Evolutionary conservation across 2,113 vertebrate species (phyloP).

Genomic region (Silurus meridionalis): DNA sequence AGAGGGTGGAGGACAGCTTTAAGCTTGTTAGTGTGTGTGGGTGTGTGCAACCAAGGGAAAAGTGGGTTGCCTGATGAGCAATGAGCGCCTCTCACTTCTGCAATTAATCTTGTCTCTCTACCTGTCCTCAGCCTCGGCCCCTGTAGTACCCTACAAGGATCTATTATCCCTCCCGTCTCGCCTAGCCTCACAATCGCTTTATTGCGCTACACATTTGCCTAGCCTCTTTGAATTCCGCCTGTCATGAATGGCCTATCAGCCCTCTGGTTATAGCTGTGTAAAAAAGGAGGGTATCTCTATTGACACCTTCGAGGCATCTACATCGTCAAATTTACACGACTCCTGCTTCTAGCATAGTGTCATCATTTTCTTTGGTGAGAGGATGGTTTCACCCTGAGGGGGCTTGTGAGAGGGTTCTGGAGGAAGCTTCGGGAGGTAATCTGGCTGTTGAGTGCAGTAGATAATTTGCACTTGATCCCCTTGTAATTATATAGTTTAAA

Average conservation of each 20-base stretch:
- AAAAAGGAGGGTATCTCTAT: conserved; percentile 93
- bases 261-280: conserved; percentile 74
- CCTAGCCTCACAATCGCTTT: conserved; percentile 93
- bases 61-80: conserved; percentile 84
- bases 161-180: conserved; percentile 97
- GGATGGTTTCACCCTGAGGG: conserved; percentile 37
- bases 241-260: conserved; percentile 94
- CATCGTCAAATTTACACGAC: conserved; percentile 84
- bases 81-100: conserved; percentile 89
- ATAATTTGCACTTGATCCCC: conserved; percentile 89
- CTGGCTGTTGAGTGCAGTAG: conserved; percentile 81
- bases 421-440: conserved; percentile 75
- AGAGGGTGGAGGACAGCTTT: background rate
- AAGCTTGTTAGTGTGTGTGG: conserved; percentile 44
- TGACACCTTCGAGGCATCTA: conserved; percentile 92
- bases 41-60: conserved; percentile 56
- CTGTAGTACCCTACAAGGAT: conserved; percentile 85
- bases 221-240: conserved; percentile 93
- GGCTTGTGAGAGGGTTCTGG: conserved; percentile 60
- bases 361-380: background rate
- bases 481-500: conserved; percentile 90
- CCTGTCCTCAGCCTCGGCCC: conserved; percentile 87
- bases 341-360: conserved; percentile 80
- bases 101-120: conserved; percentile 98
- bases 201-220: conserved; percentile 96